Evolutionary conservation across 2,888 invertebrate species (phyloP).

Genomic region (Reticulitermes lucifugus): DNA sequence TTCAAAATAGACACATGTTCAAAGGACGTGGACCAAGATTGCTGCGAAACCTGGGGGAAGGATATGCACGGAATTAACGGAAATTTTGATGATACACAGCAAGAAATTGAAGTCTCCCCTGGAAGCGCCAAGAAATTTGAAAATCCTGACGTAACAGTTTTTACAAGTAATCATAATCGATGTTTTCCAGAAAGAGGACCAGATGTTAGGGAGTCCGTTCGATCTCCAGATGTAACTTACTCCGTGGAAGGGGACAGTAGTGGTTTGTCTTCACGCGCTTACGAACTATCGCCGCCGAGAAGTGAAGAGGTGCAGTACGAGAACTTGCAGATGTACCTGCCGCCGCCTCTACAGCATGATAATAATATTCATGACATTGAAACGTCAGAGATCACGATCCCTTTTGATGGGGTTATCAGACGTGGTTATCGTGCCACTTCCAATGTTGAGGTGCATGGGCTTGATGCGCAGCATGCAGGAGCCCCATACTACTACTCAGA

Average conservation of each 20-base stretch:
- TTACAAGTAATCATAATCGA: neutral
- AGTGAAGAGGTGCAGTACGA: slow-evolving; percentile 56
- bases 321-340: slow-evolving; percentile 55
- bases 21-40: slow-evolving; percentile 44
- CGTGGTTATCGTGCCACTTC: neutral
- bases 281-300: slow-evolving; percentile 1
- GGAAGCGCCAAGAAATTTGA: neutral
- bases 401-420: neutral
- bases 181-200: neutral
- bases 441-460: neutral
- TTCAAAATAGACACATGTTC: slow-evolving; percentile 62
- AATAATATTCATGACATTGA: slow-evolving; percentile 2
- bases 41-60: slow-evolving; percentile 28
- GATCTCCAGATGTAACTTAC: neutral
- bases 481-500: slow-evolving; percentile 92
- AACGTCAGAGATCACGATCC: slow-evolving; percentile 17
- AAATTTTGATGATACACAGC: neutral
- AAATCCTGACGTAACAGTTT: neutral
- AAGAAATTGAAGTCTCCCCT: neutral
- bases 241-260: slow-evolving; percentile 2
- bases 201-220: neutral
- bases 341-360: slow-evolving; percentile 52
- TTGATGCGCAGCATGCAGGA: slow-evolving; percentile 64
- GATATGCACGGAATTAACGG: slow-evolving; percentile 40
- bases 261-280: neutral